Conservation (phyloP, 2,113 vertebrate genomes). For the Anser brachyrhynchus region DNA sequence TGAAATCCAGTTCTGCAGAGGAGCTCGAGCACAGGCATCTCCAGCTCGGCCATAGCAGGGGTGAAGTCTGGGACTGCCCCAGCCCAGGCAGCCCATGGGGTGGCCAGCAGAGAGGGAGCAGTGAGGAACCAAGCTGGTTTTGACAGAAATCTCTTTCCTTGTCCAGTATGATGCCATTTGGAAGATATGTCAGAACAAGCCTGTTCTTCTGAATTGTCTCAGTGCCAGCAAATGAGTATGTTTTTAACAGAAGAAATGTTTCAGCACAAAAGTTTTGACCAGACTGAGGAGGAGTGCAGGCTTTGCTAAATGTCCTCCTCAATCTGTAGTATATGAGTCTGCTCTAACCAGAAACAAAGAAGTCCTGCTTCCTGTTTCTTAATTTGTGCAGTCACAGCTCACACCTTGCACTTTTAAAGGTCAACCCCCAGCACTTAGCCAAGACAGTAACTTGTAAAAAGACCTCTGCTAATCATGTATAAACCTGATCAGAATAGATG, state of each 20-base stretch:
- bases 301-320: background rate
- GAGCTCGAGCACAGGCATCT: background rate
- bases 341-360: conserved; percentile 12
- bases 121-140: background rate
- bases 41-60: background rate
- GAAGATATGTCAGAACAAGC: conserved; percentile 1
- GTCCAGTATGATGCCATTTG: conserved; percentile 11
- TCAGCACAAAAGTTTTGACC: conserved; percentile 46
- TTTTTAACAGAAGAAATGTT: conserved; percentile 19
- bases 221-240: conserved; percentile 11
- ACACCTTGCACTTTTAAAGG: background rate
- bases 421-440: background rate
- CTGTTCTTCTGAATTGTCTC: conserved; percentile 24
- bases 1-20: background rate
- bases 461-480: background rate
- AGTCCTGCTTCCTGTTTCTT: background rate
- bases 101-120: background rate
- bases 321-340: background rate
- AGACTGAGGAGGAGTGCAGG: conserved; percentile 26
- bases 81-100: background rate
- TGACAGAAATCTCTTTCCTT: background rate
- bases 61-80: background rate
- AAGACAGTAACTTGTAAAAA: background rate
- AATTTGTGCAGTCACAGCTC: background rate
- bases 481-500: background rate